phyloP scores from a whole-genome alignment of 2,113 vertebrate genomes.

The Raja brachyura region DNA sequence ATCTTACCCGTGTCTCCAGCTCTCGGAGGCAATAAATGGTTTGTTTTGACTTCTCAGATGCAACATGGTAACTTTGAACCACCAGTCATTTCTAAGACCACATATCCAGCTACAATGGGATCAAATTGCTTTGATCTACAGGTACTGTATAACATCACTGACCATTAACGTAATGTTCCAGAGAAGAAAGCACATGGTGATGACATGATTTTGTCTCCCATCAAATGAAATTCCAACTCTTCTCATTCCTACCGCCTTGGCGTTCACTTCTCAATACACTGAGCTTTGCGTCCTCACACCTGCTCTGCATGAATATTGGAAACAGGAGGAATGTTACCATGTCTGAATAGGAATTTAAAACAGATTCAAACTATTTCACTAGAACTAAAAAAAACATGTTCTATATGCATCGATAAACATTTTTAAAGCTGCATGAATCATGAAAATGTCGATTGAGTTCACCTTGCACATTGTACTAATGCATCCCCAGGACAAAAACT shows the following conservation, averaged over 20 bases:
- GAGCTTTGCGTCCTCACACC: neutral
- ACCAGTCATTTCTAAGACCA: neutral
- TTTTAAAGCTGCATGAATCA: neutral
- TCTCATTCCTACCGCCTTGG: neutral
- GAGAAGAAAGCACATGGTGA: neutral
- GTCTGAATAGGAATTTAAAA: neutral
- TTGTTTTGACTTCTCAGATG: neutral
- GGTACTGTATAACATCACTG: neutral
- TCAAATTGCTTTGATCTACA: too few relatives aligned
- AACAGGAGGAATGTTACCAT: neutral
- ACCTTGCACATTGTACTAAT: neutral
- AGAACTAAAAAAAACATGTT: neutral
- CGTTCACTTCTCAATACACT: neutral
- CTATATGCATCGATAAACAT: neutral
- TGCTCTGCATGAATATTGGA: neutral
- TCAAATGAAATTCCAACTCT: neutral
- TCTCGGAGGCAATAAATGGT: neutral
- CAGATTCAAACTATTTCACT: neutral
- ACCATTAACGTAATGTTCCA: neutral
- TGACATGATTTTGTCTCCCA: neutral
- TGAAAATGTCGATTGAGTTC: neutral
- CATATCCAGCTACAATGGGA: neutral
- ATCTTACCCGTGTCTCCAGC: too few relatives aligned
- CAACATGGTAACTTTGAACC: too few relatives aligned
- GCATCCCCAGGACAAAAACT: neutral